A percentile compares a stretch with the other conserved stretches of the same genome.
phyloP scores from a whole-genome alignment of 2,888 invertebrate genomes.

The Idaea aversata region DNA sequence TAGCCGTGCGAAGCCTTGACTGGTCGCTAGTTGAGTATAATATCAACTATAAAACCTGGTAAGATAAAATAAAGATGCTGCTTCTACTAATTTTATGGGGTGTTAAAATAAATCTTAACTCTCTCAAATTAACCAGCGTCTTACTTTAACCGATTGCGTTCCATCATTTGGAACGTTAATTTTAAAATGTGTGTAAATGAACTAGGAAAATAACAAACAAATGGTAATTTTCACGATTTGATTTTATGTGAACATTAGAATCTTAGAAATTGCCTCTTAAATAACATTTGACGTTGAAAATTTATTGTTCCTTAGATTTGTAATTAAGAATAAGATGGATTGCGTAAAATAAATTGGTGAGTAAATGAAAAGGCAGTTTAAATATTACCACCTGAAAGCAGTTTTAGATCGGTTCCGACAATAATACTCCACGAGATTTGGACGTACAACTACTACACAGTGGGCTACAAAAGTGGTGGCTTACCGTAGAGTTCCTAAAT shows the following conservation, averaged over 20 bases:
- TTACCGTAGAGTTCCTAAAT: not conserved
- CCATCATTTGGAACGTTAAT: conserved; percentile 5
- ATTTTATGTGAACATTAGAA: conserved; percentile 20
- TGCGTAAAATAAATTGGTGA: conserved; percentile 23
- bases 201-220: conserved; percentile 13
- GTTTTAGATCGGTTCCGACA: too few species aligned
- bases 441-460: too few species aligned
- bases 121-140: not conserved
- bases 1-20: too few species aligned
- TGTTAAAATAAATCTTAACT: not conserved
- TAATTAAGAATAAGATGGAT: conserved; percentile 37
- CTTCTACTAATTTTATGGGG: not conserved
- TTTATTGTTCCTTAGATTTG: conserved; percentile 39
- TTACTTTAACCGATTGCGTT: not conserved
- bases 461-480: not conserved
- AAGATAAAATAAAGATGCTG: not conserved
- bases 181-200: conserved; percentile 17
- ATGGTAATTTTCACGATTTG: conserved; percentile 1
- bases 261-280: conserved; percentile 39
- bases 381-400: not conserved
- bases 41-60: not conserved
- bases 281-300: conserved; percentile 38
- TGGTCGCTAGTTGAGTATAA: not conserved
- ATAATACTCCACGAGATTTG: too few species aligned
- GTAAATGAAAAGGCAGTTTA: conserved; percentile 13